phyloP scores from a whole-genome alignment of 1,140 invertebrate species.

The Gerris buenoi region DNA sequence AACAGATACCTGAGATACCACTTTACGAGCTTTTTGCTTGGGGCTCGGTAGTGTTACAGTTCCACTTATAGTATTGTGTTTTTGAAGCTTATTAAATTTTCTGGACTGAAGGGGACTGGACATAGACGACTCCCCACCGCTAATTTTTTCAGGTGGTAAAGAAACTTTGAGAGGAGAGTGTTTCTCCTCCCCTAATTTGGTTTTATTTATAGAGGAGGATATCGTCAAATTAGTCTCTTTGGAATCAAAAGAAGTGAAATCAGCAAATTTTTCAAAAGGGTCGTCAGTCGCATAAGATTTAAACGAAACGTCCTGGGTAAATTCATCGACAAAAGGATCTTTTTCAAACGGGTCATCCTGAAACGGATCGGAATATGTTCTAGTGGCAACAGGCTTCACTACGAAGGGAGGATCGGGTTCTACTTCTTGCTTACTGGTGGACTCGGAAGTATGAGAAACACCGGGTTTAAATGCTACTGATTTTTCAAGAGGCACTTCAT shows the following conservation, averaged over 20 bases:
- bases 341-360: constrained; percentile 52
- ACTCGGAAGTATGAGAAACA: constrained; percentile 5
- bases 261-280: constrained; percentile 42
- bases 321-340: constrained; percentile 44
- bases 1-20: constrained; percentile 20
- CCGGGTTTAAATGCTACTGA: constrained; percentile 10
- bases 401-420: background rate
- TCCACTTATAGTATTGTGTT: constrained; percentile 17
- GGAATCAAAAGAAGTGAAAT: constrained; percentile 23
- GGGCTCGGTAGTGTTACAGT: constrained; percentile 30
- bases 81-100: constrained; percentile 18
- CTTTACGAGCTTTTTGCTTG: constrained; percentile 27
- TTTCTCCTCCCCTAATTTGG: constrained; percentile 17
- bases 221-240: constrained; percentile 4
- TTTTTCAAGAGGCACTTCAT: constrained; percentile 15
- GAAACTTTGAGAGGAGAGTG: constrained; percentile 48
- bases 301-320: constrained; percentile 22
- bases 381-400: background rate
- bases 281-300: constrained; percentile 31
- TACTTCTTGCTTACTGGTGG: background rate
- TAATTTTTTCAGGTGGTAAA: constrained; percentile 42
- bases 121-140: constrained; percentile 11
- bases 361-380: constrained; percentile 40
- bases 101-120: constrained; percentile 19
- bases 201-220: constrained; percentile 4